Evolutionary conservation across 37 sponge, comb jelly and placozoan genomes (phyloP), one percentile per base, ranked within the genome.

Genomic region (Haliclona indistincta): DNA sequence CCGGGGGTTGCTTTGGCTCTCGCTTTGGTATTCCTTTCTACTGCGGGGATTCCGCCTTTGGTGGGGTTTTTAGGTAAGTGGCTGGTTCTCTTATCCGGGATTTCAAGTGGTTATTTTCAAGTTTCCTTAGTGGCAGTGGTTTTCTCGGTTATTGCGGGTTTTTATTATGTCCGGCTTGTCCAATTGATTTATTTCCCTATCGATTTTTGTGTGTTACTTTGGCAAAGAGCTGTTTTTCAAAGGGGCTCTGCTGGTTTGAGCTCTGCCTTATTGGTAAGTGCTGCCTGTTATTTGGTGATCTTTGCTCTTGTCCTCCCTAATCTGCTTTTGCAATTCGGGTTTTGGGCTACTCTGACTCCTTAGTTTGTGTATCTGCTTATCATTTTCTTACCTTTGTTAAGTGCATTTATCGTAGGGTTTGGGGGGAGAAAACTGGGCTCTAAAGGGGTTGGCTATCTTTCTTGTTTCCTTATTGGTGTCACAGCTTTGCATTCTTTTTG

Each of bases 81-180:
- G 38, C 52, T 84, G 32, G 49, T 89, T 79, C 81, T 81, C 43
- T 76, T 82, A 41, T 71, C 89, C 19, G 89, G 79, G 39, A 51
- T 88, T 20, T 88, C 76, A 38, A 71, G 68, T 41, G 83, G 88
- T n/a, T 90, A 85, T 85, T 86, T 75, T 81, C 58, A 79, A 86
- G 63, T 81, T 82, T 55, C 56, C 71, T 38, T 81, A 32, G 51
- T 85, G 25, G 66, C 47, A 49, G 88, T 86, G 37, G 33, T 91
- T 51, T 61, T 70, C 64, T 81, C 91, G 30, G 91, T 86, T 29
- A 77, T 84, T 44, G 91, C 83, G 13, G 91, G 86, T 37, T 82
- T 91, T 26, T 91, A 91, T 82, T 91, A 91, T 86, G 88, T 91
- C 39, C 70, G 91, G 54, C 38, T 91, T 43, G 88, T 91, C 28